Evolutionary conservation across 2,113 vertebrate species (phyloP).

Genomic region (Anas platyrhynchos): DNA sequence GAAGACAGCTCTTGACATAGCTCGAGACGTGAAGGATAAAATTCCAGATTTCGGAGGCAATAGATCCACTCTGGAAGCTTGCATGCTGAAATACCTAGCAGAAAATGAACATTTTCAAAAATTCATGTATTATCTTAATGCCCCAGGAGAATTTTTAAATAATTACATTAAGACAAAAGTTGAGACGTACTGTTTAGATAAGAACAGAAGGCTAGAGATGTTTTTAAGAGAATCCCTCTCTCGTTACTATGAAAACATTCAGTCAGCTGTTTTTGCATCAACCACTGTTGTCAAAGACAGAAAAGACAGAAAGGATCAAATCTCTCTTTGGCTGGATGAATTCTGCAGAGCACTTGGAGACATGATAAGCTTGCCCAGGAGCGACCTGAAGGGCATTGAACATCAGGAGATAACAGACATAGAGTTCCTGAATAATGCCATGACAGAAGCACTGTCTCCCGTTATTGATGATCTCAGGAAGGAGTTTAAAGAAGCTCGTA

Average conservation of each 20-base stretch:
- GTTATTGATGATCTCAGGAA: too few relatives aligned
- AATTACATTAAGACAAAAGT: constrained; percentile 61
- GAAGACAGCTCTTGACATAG: constrained; percentile 56
- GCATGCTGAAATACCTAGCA: constrained; percentile 76
- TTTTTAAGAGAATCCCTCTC: constrained; percentile 10
- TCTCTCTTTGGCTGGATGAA: too few relatives aligned
- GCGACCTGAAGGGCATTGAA: too few relatives aligned
- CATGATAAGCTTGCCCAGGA: too few relatives aligned
- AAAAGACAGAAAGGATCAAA: too few relatives aligned
- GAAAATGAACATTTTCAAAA: constrained; percentile 74
- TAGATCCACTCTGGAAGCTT: constrained; percentile 74
- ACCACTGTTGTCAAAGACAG: constrained; percentile 20
- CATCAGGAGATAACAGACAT: too few relatives aligned
- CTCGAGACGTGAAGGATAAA: constrained; percentile 56
- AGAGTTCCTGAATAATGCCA: too few relatives aligned
- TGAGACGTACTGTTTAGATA: constrained; percentile 11
- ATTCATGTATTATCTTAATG: constrained; percentile 64
- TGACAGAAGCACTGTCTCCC: too few relatives aligned
- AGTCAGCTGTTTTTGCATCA: constrained; percentile 21
- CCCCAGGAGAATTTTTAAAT: constrained; percentile 1
- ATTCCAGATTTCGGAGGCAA: constrained; percentile 71
- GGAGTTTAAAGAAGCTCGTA: too few relatives aligned
- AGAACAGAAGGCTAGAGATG: neutral
- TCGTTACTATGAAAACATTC: neutral
- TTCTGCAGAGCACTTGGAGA: too few relatives aligned